Conservation (phyloP, 1,140 invertebrate species). For the Mizuhopecten yessoensis region DNA sequence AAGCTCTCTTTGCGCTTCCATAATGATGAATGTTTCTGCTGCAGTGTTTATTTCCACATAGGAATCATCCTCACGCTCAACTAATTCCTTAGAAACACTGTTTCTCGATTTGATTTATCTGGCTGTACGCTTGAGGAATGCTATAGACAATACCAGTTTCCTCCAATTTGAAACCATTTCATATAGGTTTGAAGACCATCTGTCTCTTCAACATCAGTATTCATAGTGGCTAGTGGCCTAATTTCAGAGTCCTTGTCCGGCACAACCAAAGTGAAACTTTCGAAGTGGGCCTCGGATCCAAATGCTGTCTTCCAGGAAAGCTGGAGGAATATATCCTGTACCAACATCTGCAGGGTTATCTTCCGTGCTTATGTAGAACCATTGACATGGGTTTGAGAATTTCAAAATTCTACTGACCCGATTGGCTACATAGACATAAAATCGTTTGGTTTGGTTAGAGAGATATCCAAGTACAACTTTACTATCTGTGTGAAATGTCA, state of each 20-base stretch:
- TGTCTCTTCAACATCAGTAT: not conserved
- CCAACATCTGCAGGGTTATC: slow-evolving; percentile 45
- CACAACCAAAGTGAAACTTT: not conserved
- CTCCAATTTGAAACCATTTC: slow-evolving; percentile 10
- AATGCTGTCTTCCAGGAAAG: not conserved
- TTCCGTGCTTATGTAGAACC: not conserved
- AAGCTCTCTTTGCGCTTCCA: not conserved
- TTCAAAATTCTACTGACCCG: slow-evolving; percentile 47
- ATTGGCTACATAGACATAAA: slow-evolving; percentile 55
- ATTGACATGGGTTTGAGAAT: slow-evolving; percentile 14
- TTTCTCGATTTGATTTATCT: not conserved
- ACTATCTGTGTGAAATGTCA: not conserved
- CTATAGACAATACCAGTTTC: not conserved
- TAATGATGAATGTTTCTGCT: not conserved
- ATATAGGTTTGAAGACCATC: not conserved
- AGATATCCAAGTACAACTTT: not conserved
- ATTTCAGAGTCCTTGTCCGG: not conserved
- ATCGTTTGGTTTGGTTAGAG: not conserved
- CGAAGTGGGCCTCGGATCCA: not conserved
- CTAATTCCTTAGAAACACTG: not conserved
- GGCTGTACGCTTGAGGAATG: not conserved
- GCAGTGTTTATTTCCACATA: not conserved
- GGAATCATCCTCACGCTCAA: not conserved
- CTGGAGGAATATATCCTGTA: not conserved
- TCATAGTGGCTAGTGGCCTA: not conserved